Percentiles rank a stretch among this genome's conserved stretches.
phyloP scores from a whole-genome alignment of 1,140 invertebrate species.

The Eubasilissa regina region DNA sequence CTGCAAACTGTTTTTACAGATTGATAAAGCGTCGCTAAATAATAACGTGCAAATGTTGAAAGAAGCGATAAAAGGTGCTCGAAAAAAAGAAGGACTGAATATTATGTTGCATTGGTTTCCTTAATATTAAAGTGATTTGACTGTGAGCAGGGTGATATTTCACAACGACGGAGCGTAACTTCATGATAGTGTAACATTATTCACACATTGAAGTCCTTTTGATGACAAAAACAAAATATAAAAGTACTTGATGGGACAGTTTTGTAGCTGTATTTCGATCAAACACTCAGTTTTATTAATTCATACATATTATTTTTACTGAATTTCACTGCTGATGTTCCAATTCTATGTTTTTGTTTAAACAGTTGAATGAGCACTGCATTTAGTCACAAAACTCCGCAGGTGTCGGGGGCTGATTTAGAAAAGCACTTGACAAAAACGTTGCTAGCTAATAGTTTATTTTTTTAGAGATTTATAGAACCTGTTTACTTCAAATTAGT shows the following conservation, averaged over 20 bases:
- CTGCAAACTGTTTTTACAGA: too few relatives aligned
- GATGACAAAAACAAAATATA: background rate
- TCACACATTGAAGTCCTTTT: slow-evolving; percentile 16
- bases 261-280: background rate
- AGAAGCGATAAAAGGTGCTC: background rate
- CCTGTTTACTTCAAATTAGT: slow-evolving; percentile 38
- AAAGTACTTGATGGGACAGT: slow-evolving; percentile 15
- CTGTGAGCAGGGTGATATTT: background rate
- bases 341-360: slow-evolving; percentile 1
- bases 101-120: slow-evolving; percentile 9
- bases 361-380: slow-evolving; percentile 15
- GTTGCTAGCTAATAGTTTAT: slow-evolving; percentile 37
- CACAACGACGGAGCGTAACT: background rate
- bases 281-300: slow-evolving; percentile 19
- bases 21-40: background rate
- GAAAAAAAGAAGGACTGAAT: background rate
- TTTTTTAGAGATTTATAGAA: slow-evolving; percentile 35
- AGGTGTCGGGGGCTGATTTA: slow-evolving; percentile 5
- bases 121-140: slow-evolving; percentile 27
- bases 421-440: slow-evolving; percentile 40
- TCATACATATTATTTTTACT: slow-evolving; percentile 29
- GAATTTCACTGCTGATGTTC: slow-evolving; percentile 29
- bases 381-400: slow-evolving; percentile 21
- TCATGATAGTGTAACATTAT: background rate
- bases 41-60: background rate